Conservation (phyloP, 2,888 invertebrate species). For the Plebejus melissa region DNA sequence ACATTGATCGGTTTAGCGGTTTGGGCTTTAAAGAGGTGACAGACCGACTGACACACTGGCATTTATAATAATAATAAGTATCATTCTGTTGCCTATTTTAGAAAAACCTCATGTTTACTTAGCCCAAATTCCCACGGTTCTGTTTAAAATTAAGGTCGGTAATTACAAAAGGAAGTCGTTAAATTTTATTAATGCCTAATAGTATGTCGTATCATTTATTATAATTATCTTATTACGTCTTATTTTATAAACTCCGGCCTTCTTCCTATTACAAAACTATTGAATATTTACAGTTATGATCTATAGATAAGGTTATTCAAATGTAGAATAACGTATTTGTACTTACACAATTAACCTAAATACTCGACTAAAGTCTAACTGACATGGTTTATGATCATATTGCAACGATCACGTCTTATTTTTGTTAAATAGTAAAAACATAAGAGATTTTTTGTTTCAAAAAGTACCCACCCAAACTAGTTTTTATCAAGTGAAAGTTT, state of each 20-base stretch:
- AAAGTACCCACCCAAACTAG: neutral
- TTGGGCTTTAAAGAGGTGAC: too few relatives aligned
- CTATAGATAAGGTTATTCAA: conserved; percentile 10
- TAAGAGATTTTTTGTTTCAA: neutral
- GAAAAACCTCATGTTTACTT: neutral
- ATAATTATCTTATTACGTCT: conserved; percentile 9
- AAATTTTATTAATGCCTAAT: neutral
- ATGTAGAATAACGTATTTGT: conserved; percentile 24
- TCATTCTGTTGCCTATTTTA: neutral
- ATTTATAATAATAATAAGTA: too few relatives aligned
- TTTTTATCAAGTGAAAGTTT: neutral
- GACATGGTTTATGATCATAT: neutral
- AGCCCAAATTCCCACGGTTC: neutral
- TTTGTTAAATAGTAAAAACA: neutral
- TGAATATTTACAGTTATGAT: conserved; percentile 9
- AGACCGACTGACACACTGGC: too few relatives aligned
- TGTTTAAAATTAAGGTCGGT: neutral
- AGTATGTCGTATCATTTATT: neutral
- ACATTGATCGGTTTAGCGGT: too few relatives aligned
- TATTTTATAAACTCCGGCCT: neutral
- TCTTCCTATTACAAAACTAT: conserved; percentile 6
- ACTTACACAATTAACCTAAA: conserved; percentile 29
- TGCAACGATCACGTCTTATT: neutral
- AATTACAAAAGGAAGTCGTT: neutral
- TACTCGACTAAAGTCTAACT: conserved; percentile 17